These are phyloP conservation scores for Tokudaia muenninki DNA, from an alignment of 2,797 vertebrate species.

Conservation along the genomic window DNA sequence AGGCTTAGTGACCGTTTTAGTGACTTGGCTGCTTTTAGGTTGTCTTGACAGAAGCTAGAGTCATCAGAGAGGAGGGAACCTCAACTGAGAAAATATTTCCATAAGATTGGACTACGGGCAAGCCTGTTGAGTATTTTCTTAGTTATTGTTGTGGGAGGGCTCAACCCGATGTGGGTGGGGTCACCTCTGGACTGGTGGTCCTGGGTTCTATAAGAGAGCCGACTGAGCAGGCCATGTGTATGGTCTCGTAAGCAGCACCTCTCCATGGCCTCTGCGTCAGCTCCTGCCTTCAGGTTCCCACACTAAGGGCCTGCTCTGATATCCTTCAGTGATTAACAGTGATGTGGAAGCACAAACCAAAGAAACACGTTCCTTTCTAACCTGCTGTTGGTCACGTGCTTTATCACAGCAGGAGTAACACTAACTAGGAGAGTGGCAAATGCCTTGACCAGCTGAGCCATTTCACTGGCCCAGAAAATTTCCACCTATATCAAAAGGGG, in stretches of 20 bases:
- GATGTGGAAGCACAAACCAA: neutral
- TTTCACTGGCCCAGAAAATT: neutral
- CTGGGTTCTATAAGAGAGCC: neutral
- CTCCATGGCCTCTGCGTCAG: neutral
- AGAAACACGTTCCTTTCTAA: neutral
- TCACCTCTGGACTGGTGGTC: neutral
- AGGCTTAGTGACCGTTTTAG: neutral
- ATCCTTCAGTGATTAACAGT: neutral
- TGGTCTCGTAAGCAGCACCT: neutral
- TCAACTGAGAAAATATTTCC: neutral
- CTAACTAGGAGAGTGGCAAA: neutral
- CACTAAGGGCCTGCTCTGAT: neutral
- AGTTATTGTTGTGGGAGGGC: neutral
- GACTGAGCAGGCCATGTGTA: neutral
- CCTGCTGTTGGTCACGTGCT: neutral
- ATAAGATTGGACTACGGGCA: neutral
- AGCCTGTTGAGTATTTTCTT: neutral
- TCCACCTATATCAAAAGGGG: constrained; percentile 10
- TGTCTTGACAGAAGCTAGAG: neutral
- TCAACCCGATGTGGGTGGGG: neutral
- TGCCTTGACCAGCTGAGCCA: neutral
- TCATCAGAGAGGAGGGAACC: neutral
- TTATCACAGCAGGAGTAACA: neutral
- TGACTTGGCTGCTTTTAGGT: neutral
- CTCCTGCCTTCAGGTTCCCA: neutral